Evolutionary conservation across 2,888 invertebrate species (phyloP).

Genomic region (Tholera decimalis): DNA sequence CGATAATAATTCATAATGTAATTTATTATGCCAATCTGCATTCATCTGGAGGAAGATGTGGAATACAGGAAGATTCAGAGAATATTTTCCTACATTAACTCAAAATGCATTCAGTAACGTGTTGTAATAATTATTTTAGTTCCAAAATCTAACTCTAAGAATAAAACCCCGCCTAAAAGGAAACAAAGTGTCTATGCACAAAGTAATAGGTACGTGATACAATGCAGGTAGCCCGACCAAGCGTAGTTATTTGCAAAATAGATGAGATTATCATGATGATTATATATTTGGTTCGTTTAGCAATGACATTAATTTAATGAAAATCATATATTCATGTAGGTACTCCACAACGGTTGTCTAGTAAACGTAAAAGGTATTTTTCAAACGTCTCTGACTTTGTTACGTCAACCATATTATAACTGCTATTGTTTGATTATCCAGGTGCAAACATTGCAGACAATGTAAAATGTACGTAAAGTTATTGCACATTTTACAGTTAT

Average conservation of each 20-base stretch:
- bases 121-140: too few species aligned
- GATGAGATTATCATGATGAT: conserved; percentile 7
- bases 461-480: background rate
- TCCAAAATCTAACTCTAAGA: too few species aligned
- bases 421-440: background rate
- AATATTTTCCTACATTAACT: too few species aligned
- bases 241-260: background rate
- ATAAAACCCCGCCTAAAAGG: too few species aligned
- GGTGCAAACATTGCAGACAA: background rate
- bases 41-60: too few species aligned
- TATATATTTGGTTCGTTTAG: background rate
- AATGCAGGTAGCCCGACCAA: background rate
- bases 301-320: conserved; percentile 17
- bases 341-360: background rate
- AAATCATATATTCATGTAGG: background rate
- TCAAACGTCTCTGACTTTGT: background rate
- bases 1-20: too few species aligned
- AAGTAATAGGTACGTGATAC: conserved; percentile 8
- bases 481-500: conserved; percentile 1
- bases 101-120: too few species aligned
- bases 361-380: background rate
- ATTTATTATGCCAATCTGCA: too few species aligned
- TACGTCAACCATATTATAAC: conserved; percentile 1
- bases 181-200: too few species aligned
- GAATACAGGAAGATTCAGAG: too few species aligned